These are phyloP conservation scores for Acyrthosiphon pisum DNA, from an alignment of 1,140 invertebrate species.

Conservation along the genomic window DNA sequence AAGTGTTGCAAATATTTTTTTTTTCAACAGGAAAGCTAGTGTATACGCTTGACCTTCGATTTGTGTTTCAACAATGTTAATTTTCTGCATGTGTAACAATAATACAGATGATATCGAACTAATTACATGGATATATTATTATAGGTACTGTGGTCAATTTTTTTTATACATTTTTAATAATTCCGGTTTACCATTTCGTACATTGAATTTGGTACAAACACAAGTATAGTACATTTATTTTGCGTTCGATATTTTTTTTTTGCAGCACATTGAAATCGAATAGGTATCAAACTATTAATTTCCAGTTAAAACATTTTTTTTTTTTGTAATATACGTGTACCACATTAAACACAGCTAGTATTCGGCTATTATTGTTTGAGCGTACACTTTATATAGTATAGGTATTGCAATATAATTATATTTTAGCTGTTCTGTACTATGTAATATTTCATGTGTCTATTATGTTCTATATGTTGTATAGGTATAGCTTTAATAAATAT, in stretches of 20 bases:
- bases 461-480: background rate
- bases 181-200: background rate
- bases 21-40: background rate
- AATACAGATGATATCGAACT: background rate
- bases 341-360: background rate
- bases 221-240: background rate
- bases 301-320: background rate
- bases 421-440: background rate
- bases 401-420: background rate
- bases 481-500: background rate
- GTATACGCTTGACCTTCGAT: background rate
- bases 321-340: background rate
- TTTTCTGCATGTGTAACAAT: background rate
- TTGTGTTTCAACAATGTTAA: background rate
- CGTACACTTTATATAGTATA: background rate
- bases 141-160: background rate
- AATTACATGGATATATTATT: background rate
- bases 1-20: background rate
- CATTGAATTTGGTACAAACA: background rate
- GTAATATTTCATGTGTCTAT: background rate
- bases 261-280: background rate
- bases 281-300: background rate
- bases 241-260: background rate
- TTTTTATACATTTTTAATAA: background rate
- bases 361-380: background rate